Evolutionary conservation across 2,888 invertebrate species (phyloP).

Genomic region (Archips crataeganus): DNA sequence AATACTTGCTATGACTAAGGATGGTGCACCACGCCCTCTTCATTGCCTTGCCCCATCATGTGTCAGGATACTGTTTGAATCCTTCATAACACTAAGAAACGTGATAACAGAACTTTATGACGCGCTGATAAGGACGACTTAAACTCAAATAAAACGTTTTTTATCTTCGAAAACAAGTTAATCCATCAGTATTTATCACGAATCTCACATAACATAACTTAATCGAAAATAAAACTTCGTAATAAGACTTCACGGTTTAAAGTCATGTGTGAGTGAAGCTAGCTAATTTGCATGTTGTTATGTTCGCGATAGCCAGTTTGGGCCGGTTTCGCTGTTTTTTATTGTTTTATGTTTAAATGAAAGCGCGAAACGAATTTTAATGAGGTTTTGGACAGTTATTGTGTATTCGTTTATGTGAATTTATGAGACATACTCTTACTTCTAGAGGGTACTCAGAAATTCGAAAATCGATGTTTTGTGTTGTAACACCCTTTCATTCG

Average conservation of each 20-base stretch:
- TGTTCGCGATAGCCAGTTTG: conserved; percentile 13
- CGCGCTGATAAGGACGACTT: conserved; percentile 25
- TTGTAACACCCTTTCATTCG: too few species aligned
- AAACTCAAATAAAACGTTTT: conserved; percentile 16
- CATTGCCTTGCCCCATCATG: not conserved
- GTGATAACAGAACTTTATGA: not conserved
- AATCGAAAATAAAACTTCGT: not conserved
- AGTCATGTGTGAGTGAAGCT: not conserved
- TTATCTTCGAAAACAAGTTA: conserved; percentile 36
- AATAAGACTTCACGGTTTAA: not conserved
- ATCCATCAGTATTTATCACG: conserved; percentile 28
- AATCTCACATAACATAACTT: not conserved
- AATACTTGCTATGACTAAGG: too few species aligned
- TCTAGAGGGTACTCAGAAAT: too few species aligned
- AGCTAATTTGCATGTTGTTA: conserved; percentile 17
- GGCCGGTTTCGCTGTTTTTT: conserved; percentile 19
- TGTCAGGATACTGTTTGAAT: not conserved
- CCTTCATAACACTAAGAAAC: not conserved
- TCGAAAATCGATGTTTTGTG: too few species aligned
- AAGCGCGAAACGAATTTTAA: conserved; percentile 29
- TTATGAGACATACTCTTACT: conserved; percentile 1
- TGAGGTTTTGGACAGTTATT: conserved; percentile 26
- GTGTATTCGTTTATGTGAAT: conserved; percentile 8
- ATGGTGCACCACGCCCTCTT: not conserved
- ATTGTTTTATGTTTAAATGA: conserved; percentile 24